phyloP scores from a whole-genome alignment of 2,113 vertebrate genomes.

The Pseudopipra pipra region DNA sequence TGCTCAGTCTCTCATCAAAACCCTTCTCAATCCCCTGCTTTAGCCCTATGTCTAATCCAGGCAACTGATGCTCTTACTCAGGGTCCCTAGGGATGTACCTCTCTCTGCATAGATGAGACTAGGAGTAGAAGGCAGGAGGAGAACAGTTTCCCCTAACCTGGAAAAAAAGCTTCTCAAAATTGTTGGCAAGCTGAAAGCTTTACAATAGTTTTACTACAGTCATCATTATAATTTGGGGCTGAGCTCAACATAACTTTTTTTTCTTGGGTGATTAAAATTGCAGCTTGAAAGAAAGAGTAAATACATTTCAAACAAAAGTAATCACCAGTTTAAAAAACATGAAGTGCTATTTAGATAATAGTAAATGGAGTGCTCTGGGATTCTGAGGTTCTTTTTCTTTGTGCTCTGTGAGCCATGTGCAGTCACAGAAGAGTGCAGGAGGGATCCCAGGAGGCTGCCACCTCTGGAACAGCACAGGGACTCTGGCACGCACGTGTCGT shows the following conservation, averaged over 20 bases:
- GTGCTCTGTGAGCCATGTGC: background rate
- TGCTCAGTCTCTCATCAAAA: background rate
- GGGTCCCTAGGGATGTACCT: background rate
- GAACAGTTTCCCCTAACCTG: background rate
- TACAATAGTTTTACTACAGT: background rate
- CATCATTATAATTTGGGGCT: background rate
- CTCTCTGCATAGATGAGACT: background rate
- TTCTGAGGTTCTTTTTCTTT: background rate
- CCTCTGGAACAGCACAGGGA: background rate
- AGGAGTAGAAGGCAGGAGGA: background rate
- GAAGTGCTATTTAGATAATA: background rate
- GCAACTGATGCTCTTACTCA: background rate
- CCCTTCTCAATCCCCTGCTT: background rate
- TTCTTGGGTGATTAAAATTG: background rate
- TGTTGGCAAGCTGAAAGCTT: background rate
- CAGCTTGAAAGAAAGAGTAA: background rate
- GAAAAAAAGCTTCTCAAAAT: background rate
- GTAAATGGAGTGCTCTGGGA: background rate
- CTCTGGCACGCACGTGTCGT: accelerated
- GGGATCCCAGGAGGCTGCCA: background rate
- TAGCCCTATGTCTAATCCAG: background rate
- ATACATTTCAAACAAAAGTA: background rate
- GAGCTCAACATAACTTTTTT: accelerated
- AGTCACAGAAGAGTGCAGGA: background rate
- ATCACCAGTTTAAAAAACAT: background rate